phyloP scores from a whole-genome alignment of 2,797 vertebrate genomes.

The Alfaro cultratus region DNA sequence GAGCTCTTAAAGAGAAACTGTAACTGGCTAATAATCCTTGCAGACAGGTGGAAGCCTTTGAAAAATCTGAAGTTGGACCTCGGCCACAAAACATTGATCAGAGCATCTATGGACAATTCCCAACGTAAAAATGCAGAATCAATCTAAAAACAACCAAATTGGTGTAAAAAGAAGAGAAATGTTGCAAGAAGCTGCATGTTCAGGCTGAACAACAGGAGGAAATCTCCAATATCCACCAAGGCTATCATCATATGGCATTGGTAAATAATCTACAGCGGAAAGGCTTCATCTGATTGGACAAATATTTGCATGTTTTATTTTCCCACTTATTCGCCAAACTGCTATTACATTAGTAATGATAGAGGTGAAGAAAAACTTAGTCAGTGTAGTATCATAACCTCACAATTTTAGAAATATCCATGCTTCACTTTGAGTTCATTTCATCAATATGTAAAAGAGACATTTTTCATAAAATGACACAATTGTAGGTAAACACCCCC shows the following conservation, averaged over 20 bases:
- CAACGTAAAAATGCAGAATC: neutral
- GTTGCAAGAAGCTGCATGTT: neutral
- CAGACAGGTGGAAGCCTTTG: neutral
- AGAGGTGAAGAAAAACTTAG: neutral
- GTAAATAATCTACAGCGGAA: neutral
- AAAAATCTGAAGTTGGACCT: neutral
- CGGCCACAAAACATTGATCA: neutral
- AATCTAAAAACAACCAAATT: neutral
- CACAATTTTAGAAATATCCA: neutral
- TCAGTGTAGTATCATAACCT: neutral
- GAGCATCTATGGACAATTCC: neutral
- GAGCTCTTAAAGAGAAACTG: neutral
- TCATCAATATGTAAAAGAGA: neutral
- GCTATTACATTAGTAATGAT: neutral
- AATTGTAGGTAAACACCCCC: neutral
- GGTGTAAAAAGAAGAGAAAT: neutral
- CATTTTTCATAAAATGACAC: neutral
- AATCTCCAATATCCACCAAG: neutral
- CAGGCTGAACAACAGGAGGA: neutral
- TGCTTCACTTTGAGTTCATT: neutral
- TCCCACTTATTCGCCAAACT: neutral
- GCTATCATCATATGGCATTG: neutral
- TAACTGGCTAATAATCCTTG: neutral
- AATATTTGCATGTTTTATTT: neutral
- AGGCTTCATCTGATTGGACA: neutral